Evolutionary conservation across 2,113 vertebrate species (phyloP).

Genomic region (Girardinichthys multiradiatus): DNA sequence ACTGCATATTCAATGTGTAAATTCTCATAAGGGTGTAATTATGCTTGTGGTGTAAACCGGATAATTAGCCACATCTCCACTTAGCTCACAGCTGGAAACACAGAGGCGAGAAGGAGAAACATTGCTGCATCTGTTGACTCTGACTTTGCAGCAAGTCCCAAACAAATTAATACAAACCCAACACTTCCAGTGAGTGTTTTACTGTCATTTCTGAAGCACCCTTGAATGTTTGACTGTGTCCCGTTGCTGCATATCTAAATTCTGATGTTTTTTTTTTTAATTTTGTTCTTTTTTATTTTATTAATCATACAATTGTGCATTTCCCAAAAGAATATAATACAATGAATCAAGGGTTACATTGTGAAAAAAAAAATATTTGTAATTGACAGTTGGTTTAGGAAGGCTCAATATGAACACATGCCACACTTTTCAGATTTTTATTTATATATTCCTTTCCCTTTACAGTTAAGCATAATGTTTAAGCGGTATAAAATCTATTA

Average conservation of each 20-base stretch:
- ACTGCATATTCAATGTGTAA: conserved; percentile 27
- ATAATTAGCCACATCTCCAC: conserved; percentile 67
- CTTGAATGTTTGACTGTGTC: neutral
- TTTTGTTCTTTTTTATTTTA: neutral
- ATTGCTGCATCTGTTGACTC: conserved; percentile 49
- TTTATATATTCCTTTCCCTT: too few species aligned
- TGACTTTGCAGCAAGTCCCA: conserved; percentile 14
- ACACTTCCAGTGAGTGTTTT: conserved; percentile 12
- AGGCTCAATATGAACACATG: too few species aligned
- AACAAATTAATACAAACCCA: conserved; percentile 55
- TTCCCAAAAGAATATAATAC: too few species aligned
- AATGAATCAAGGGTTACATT: too few species aligned
- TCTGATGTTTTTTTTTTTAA: neutral
- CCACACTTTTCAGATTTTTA: too few species aligned
- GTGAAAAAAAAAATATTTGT: too few species aligned
- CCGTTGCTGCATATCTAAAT: neutral
- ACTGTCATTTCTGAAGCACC: neutral
- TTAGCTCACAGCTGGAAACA: conserved; percentile 65
- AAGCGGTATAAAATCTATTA: too few species aligned
- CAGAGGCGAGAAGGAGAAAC: conserved; percentile 24
- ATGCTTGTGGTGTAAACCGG: conserved; percentile 64
- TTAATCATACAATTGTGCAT: too few species aligned
- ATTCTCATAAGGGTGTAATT: conserved; percentile 64
- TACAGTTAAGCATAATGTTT: neutral
- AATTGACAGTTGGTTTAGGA: too few species aligned